Evolutionary conservation across 37 sponge, comb jelly and placozoan genomes (phyloP).

Genomic region (Spongilla lacustris): DNA sequence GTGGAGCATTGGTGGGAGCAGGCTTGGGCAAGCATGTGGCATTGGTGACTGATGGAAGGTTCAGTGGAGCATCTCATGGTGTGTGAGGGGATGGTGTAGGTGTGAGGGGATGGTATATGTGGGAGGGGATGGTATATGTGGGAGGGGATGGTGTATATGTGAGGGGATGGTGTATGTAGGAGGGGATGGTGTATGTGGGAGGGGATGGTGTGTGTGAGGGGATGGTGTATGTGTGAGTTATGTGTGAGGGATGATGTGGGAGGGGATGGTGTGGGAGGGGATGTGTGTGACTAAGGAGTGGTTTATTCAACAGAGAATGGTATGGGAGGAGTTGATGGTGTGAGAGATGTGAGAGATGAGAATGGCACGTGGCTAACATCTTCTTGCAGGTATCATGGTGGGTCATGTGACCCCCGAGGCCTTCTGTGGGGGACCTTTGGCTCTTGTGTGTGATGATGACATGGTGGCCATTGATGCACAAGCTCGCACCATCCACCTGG

Average conservation of each 20-base stretch:
- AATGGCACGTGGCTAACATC: too few species aligned
- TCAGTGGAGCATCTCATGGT: slow-evolving; percentile 83
- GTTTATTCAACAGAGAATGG: too few species aligned
- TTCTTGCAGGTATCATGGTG: slow-evolving; percentile 48
- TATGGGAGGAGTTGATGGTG: neutral
- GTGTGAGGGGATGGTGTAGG: neutral
- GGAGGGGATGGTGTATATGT: slow-evolving; percentile 60
- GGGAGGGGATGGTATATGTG: slow-evolving; percentile 64
- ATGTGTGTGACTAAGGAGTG: neutral
- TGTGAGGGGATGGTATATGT: slow-evolving; percentile 54
- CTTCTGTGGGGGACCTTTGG: slow-evolving; percentile 51
- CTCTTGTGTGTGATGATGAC: slow-evolving; percentile 57
- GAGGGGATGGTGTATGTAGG: neutral
- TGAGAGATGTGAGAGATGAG: neutral
- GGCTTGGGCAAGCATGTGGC: slow-evolving; percentile 71
- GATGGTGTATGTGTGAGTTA: neutral
- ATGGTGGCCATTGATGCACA: slow-evolving; percentile 35
- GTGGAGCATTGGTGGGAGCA: slow-evolving; percentile 78
- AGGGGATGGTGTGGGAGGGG: neutral
- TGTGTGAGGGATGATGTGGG: neutral
- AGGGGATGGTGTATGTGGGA: neutral
- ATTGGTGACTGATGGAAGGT: slow-evolving; percentile 76
- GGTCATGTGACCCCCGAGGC: slow-evolving; percentile 77
- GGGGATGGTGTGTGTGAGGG: neutral
- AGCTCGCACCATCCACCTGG: slow-evolving; percentile 36